Evolutionary conservation across 2,797 vertebrate species (phyloP).

Genomic region (Anniella stebbinsi): DNA sequence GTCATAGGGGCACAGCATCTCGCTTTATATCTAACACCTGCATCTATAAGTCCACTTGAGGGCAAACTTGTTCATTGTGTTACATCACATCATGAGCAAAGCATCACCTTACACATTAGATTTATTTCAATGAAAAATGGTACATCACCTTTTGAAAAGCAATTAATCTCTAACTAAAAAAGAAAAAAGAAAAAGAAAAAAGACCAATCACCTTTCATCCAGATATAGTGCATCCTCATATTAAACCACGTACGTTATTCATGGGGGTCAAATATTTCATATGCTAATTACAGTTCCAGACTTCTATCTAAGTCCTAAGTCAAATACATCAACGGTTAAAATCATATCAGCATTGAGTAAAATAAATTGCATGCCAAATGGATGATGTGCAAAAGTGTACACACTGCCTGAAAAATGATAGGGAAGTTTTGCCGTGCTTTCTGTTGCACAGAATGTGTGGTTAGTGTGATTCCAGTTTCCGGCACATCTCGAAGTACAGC

Average conservation of each 20-base stretch:
- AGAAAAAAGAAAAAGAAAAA: background rate
- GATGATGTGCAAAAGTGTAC: conserved; percentile 66
- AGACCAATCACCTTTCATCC: conserved; percentile 73
- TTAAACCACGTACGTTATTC: conserved; percentile 76
- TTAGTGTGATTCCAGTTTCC: conserved; percentile 44
- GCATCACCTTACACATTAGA: conserved; percentile 58
- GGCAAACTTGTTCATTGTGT: conserved; percentile 79
- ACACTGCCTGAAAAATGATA: conserved; percentile 46
- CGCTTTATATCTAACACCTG: conserved; percentile 65
- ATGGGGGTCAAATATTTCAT: conserved; percentile 71
- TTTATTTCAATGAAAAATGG: conserved; percentile 70
- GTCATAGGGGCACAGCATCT: background rate
- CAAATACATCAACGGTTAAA: conserved; percentile 69
- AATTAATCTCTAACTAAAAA: conserved; percentile 74
- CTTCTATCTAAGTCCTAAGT: conserved; percentile 63
- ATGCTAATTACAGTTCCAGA: conserved; percentile 74
- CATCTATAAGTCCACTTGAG: conserved; percentile 80
- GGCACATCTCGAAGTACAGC: background rate
- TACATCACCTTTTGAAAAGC: conserved; percentile 72
- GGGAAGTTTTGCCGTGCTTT: conserved; percentile 53
- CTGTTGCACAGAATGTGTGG: conserved; percentile 16
- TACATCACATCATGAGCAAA: conserved; percentile 38
- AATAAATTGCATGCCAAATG: conserved; percentile 74
- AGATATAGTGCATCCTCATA: conserved; percentile 69
- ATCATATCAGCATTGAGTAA: conserved; percentile 75